Conservation (phyloP, 2,797 vertebrate species). For the Girardinus metallicus region DNA sequence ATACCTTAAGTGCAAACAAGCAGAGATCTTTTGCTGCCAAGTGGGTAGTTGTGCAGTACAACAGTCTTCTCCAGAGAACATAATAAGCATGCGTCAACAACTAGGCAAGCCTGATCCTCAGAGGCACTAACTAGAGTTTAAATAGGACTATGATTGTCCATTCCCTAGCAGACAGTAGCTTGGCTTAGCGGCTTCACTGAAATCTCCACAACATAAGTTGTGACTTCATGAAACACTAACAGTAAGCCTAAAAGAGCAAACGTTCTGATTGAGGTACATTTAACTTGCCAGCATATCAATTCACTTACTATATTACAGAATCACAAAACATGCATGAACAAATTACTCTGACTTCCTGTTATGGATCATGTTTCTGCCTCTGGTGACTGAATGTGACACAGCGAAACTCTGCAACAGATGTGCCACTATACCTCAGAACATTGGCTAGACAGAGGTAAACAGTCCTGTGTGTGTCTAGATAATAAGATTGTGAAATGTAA, state of each 20-base stretch:
- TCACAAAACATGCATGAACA: constrained; percentile 25
- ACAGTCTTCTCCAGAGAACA: not conserved
- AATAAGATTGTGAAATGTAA: constrained; percentile 68
- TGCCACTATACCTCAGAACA: constrained; percentile 39
- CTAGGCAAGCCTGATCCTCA: not conserved
- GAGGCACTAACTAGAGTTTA: not conserved
- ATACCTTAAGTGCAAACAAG: not conserved
- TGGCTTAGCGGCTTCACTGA: not conserved
- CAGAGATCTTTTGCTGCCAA: not conserved
- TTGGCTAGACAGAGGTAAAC: constrained; percentile 49
- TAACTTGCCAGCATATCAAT: not conserved
- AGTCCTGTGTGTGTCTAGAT: constrained; percentile 43
- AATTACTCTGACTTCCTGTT: constrained; percentile 16
- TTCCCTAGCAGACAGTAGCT: not conserved
- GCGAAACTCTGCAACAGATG: constrained; percentile 43
- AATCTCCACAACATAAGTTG: not conserved
- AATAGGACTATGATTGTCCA: not conserved
- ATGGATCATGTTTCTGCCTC: constrained; percentile 19
- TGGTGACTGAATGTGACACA: constrained; percentile 45
- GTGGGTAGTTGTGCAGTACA: not conserved
- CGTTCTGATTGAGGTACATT: not conserved
- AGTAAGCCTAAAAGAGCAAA: not conserved
- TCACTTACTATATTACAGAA: not conserved
- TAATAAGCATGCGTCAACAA: not conserved
- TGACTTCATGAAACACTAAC: not conserved